These are phyloP conservation scores for Dione vanillae DNA, from an alignment of 2,888 invertebrate genomes.

Conservation along the genomic window DNA sequence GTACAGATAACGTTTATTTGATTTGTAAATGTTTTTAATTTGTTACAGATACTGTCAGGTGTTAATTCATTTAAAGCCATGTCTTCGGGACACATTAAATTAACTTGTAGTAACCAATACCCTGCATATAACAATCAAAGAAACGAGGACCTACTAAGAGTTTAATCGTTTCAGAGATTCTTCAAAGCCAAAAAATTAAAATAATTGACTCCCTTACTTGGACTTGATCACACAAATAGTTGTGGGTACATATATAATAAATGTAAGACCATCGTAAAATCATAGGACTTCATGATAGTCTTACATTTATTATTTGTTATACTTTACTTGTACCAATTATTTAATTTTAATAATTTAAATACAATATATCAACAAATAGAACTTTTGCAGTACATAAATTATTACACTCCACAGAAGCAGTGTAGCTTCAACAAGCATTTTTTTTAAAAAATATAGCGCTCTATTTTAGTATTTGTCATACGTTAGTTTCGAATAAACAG, in stretches of 20 bases:
- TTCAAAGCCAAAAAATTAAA: too few species aligned
- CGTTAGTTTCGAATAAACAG: slow-evolving; percentile 6
- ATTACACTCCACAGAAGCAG: slow-evolving; percentile 10
- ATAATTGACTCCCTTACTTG: too few species aligned
- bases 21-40: slow-evolving; percentile 28
- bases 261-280: too few species aligned
- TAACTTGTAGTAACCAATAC: too few species aligned
- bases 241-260: too few species aligned
- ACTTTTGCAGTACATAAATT: slow-evolving; percentile 5
- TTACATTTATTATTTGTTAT: too few species aligned
- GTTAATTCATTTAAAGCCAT: slow-evolving; percentile 5
- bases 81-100: neutral
- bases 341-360: neutral
- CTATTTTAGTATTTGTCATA: slow-evolving; percentile 10
- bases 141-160: too few species aligned
- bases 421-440: neutral
- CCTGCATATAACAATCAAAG: too few species aligned
- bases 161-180: too few species aligned
- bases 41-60: slow-evolving; percentile 16
- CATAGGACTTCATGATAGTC: too few species aligned
- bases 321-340: too few species aligned
- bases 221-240: too few species aligned
- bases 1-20: slow-evolving; percentile 20
- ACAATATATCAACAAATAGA: neutral
- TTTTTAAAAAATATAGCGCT: slow-evolving; percentile 20